Evolutionary conservation across 2,888 invertebrate species (phyloP).

Genomic region (Nomada ferruginata): DNA sequence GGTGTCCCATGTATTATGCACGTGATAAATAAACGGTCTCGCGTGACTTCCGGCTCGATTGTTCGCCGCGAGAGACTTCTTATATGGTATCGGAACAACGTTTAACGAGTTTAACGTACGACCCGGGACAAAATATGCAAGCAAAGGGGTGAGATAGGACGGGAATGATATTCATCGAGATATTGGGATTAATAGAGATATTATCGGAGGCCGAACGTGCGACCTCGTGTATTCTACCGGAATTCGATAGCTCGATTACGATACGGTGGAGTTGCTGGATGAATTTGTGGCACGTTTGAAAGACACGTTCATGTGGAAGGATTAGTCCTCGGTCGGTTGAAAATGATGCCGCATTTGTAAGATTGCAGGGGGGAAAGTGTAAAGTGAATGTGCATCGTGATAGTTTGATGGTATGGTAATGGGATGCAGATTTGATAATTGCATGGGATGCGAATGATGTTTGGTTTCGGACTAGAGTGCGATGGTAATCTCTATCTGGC

Average conservation of each 20-base stretch:
- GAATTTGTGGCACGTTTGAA: background rate
- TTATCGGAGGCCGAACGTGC: background rate
- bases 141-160: too few species aligned
- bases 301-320: background rate
- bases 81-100: background rate
- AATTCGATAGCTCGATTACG: background rate
- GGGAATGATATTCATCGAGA: background rate
- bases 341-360: background rate
- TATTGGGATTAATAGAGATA: slow-evolving; percentile 1
- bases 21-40: slow-evolving; percentile 51
- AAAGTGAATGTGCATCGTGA: too few species aligned
- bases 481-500: too few species aligned
- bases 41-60: slow-evolving; percentile 53
- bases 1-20: slow-evolving; percentile 30
- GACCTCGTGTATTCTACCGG: background rate
- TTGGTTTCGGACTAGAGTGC: too few species aligned
- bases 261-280: background rate
- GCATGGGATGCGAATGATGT: too few species aligned
- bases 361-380: too few species aligned
- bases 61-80: slow-evolving; percentile 8
- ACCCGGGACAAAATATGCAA: background rate
- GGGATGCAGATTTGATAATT: too few species aligned
- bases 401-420: too few species aligned
- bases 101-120: background rate
- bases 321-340: background rate